A percentile compares a stretch with the other conserved stretches of the same genome.
Evolutionary conservation across 2,797 vertebrate genomes (phyloP).

Genomic region (Atherinosoma microstoma): DNA sequence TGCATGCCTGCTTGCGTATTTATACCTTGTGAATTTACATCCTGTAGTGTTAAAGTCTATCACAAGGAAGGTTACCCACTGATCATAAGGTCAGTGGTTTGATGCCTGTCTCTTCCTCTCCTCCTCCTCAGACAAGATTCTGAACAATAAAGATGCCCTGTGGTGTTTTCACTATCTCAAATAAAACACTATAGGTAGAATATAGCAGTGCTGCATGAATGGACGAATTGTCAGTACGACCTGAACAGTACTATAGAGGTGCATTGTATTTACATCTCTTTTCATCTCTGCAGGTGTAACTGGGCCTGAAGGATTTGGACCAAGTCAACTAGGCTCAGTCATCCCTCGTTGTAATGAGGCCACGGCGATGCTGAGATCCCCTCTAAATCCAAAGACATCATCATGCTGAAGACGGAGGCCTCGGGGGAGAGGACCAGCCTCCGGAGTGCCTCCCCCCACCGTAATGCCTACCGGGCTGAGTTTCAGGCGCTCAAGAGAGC

Average conservation of each 20-base stretch:
- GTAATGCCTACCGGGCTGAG: conserved; percentile 96
- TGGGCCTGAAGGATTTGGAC: conserved; percentile 45
- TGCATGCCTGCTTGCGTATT: conserved; percentile 15
- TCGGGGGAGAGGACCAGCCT: conserved; percentile 94
- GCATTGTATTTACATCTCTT: conserved; percentile 23
- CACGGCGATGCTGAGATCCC: conserved; percentile 86
- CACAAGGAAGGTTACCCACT: conserved; percentile 7
- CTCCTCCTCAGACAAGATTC: background rate
- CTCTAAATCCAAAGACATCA: conserved; percentile 84
- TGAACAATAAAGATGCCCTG: background rate
- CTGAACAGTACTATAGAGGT: background rate
- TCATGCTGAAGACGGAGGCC: conserved; percentile 98
- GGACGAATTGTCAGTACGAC: background rate
- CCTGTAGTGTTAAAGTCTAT: background rate
- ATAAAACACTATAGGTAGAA: background rate
- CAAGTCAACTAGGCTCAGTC: conserved; percentile 51
- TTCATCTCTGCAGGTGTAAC: conserved; percentile 66
- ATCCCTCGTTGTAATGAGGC: conserved; percentile 69
- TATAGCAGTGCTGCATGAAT: background rate
- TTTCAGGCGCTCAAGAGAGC: conserved; percentile 98
- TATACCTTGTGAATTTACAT: conserved; percentile 4
- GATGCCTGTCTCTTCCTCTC: background rate
- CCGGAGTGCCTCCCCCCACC: conserved; percentile 97
- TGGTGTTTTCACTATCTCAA: background rate
- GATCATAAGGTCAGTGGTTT: background rate